Evolutionary conservation across 2,888 invertebrate genomes (phyloP), one percentile per base, ranked within the genome.

Genomic region (Cosmorhoe ocellata): DNA sequence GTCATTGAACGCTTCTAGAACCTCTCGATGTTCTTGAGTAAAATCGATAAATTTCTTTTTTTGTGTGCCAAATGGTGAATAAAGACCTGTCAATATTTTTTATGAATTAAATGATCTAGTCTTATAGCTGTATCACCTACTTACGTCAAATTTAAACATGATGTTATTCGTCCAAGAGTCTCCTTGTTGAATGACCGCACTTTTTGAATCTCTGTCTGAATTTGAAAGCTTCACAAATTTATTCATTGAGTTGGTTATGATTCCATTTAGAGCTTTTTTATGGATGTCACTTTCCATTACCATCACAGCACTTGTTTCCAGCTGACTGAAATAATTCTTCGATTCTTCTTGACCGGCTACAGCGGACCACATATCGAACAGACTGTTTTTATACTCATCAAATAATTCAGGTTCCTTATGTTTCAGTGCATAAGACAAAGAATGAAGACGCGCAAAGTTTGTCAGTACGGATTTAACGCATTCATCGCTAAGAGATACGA

Each of bases 91-190:
- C 4, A 18, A 18, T 18, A 18, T 18, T 18, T 18, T 3, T 18
- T 18, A n/a, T n/a, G n/a, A n/a, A n/a, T n/a, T n/a, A n/a, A n/a
- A n/a, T n/a, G n/a, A n/a, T n/a, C n/a, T n/a, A n/a, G n/a, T n/a
- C n/a, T n/a, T n/a, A n/a, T n/a, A n/a, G n/a, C n/a, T 11, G 8
- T 8, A 24, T n/a, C n/a, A n/a, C n/a, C n/a, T 48, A 58, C 61
- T 63, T 41, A 64, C 64, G 34, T 70, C 47, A 38, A 64, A 57
- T 43, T 63, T 66, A 45, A 72, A 78, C 61, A 78, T 59, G n/a
- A 78, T 59, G 34, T 78, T 78, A 30, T 76, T 78, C 0, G 65
- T 69, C 76, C 76, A 76, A 18, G 63, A 51, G 32, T 76, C 77
- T 27, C 77, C 76, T 43, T 77, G 76, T 22, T 57, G 61, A 13